Evolutionary conservation across 2,888 invertebrate genomes (phyloP).

Genomic region (Sesamia inferens): DNA sequence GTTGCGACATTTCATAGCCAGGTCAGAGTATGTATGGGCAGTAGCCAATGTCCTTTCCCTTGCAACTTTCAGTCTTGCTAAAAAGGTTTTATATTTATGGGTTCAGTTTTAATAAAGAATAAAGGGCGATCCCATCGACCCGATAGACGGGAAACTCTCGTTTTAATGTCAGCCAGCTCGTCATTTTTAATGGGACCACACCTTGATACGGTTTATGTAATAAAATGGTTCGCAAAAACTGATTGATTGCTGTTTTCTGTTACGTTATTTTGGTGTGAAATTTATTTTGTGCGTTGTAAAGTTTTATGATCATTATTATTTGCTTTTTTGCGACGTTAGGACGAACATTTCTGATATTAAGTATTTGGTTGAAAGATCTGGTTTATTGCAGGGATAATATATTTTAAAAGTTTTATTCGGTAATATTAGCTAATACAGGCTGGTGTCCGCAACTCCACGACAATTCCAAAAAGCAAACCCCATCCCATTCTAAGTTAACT

Average conservation of each 20-base stretch:
- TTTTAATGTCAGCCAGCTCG: conserved; percentile 71
- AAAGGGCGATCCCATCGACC: conserved; percentile 71
- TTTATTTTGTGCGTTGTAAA: conserved; percentile 24
- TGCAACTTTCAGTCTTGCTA: conserved; percentile 66
- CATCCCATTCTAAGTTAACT: no score
- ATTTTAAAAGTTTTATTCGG: no score
- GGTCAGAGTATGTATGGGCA: no score
- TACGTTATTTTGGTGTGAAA: conserved; percentile 63
- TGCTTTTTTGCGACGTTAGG: conserved; percentile 21
- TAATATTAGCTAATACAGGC: no score
- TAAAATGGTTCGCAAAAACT: conserved; percentile 60
- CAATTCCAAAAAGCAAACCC: no score
- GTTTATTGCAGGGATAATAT: no score
- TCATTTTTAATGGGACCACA: conserved; percentile 77
- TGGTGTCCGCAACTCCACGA: no score
- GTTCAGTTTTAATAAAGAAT: conserved; percentile 61
- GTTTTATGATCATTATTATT: conserved; percentile 30
- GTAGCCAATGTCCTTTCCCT: conserved; percentile 19
- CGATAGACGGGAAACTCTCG: conserved; percentile 71
- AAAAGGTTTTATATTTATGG: conserved; percentile 66
- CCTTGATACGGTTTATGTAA: conserved; percentile 64
- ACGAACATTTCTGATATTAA: no score
- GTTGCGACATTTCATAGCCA: no score
- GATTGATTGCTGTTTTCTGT: conserved; percentile 67
- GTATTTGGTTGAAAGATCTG: no score